Conservation (phyloP, 1,140 invertebrate genomes). For the Asbolus verrucosus region DNA sequence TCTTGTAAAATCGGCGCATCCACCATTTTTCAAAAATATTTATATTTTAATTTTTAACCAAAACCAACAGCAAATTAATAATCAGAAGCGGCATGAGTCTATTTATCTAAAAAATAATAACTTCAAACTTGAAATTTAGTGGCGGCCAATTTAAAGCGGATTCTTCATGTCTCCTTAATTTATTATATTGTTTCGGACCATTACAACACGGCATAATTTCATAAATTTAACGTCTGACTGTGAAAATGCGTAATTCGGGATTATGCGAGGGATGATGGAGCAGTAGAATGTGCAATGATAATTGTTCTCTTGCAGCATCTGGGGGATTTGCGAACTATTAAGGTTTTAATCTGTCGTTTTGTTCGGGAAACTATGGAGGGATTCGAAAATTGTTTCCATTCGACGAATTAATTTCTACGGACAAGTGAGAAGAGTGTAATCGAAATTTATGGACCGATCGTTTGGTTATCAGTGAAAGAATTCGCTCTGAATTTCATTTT, state of each 20-base stretch:
- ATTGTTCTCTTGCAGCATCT: conserved; percentile 15
- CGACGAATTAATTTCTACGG: conserved; percentile 12
- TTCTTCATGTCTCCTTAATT: too few relatives aligned
- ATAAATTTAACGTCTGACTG: background rate
- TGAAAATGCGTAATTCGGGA: conserved; percentile 15
- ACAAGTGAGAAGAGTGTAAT: too few relatives aligned
- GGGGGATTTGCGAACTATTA: conserved; percentile 2
- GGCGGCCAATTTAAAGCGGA: too few relatives aligned
- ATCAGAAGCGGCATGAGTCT: background rate
- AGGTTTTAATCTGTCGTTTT: conserved; percentile 23
- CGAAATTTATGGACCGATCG: conserved; percentile 24
- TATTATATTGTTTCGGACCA: background rate
- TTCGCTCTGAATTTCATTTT: too few relatives aligned
- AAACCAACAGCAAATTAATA: background rate
- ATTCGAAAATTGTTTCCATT: too few relatives aligned
- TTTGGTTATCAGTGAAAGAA: too few relatives aligned
- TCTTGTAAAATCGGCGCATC: background rate
- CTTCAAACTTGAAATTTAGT: background rate
- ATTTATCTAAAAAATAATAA: background rate
- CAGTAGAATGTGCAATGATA: conserved; percentile 10
- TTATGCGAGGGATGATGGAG: conserved; percentile 1
- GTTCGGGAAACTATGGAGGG: background rate
- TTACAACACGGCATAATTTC: conserved; percentile 4
- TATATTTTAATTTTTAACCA: background rate
- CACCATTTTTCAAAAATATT: background rate